Evolutionary conservation across 2,113 vertebrate genomes (phyloP).

Genomic region (Phaethornis superciliosus): DNA sequence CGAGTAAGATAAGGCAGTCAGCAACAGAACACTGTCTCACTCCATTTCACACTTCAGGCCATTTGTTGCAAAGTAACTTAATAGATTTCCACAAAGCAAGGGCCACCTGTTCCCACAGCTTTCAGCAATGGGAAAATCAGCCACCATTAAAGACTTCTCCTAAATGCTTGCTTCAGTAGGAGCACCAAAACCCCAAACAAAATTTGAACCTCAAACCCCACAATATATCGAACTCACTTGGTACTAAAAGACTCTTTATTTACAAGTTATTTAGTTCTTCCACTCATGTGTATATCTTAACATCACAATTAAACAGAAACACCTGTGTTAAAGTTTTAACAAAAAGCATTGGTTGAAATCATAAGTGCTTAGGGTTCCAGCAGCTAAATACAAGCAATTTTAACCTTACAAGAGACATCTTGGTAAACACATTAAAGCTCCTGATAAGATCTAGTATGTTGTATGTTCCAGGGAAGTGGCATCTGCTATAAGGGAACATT

Average conservation of each 20-base stretch:
- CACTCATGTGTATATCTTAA: background rate
- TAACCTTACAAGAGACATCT: background rate
- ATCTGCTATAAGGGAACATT: background rate
- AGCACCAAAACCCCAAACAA: background rate
- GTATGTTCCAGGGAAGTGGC: background rate
- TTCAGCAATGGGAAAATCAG: background rate
- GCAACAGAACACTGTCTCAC: background rate
- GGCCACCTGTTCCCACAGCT: constrained; percentile 51
- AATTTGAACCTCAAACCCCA: background rate
- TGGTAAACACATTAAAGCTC: background rate
- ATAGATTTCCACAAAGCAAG: constrained; percentile 9
- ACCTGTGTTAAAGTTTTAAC: background rate
- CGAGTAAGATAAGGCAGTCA: constrained; percentile 34
- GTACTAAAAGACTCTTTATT: background rate
- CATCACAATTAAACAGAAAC: background rate
- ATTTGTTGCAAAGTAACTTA: constrained; percentile 1
- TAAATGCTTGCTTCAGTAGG: background rate
- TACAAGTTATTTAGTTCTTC: background rate
- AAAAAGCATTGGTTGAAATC: background rate
- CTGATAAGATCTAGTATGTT: background rate
- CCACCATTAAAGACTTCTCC: background rate
- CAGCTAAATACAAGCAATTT: background rate
- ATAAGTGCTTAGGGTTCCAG: background rate
- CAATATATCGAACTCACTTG: background rate
- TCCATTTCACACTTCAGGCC: background rate